These are phyloP conservation scores for Pagetopsis macropterus DNA, from an alignment of 2,797 vertebrate genomes.

Conservation along the genomic window DNA sequence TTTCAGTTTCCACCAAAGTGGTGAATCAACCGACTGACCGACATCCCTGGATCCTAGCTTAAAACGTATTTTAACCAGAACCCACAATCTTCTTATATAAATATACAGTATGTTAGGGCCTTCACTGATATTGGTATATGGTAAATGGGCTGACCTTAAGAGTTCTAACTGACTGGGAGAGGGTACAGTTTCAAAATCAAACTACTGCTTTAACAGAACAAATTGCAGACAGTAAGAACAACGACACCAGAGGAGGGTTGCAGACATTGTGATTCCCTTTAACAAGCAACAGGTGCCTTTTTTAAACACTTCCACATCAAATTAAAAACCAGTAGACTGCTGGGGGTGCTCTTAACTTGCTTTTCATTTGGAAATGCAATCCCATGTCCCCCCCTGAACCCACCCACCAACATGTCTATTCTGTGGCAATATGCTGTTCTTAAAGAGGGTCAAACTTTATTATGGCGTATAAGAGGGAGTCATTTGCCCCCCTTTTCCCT, in stretches of 20 bases:
- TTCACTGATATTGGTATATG: too few relatives aligned
- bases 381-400: slow-evolving; percentile 5
- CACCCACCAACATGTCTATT: slow-evolving; percentile 28
- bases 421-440: slow-evolving; percentile 24
- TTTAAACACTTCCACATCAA: slow-evolving; percentile 66
- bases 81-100: too few relatives aligned
- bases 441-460: slow-evolving; percentile 56
- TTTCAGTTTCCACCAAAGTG: neutral
- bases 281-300: slow-evolving; percentile 74
- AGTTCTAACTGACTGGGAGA: too few relatives aligned
- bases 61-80: too few relatives aligned
- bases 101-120: too few relatives aligned
- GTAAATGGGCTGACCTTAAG: too few relatives aligned
- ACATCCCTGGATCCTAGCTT: too few relatives aligned
- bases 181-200: too few relatives aligned
- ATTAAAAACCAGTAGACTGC: slow-evolving; percentile 51
- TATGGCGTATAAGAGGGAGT: slow-evolving; percentile 30
- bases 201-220: neutral
- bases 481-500: slow-evolving; percentile 15
- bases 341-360: slow-evolving; percentile 53
- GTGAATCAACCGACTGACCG: neutral
- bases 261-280: slow-evolving; percentile 44
- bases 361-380: slow-evolving; percentile 62
- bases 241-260: slow-evolving; percentile 19
- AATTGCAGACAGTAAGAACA: neutral